These are phyloP conservation scores for Narcine bancroftii DNA, from an alignment of 2,113 vertebrate species.

Conservation along the genomic window DNA sequence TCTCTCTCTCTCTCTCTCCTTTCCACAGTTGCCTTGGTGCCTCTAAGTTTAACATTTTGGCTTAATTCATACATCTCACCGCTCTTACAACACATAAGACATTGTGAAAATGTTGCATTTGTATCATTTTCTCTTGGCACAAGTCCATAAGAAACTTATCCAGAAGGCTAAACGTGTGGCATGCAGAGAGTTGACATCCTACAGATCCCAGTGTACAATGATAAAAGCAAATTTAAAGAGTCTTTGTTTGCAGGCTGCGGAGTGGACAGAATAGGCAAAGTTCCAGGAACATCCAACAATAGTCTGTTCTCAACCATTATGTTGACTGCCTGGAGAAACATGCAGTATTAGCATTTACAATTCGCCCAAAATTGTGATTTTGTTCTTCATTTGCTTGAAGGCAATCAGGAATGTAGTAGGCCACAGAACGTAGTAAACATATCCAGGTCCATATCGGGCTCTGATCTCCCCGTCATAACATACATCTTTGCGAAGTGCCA, in stretches of 20 bases:
- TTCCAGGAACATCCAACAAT: slow-evolving; percentile 1
- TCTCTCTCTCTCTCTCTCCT: no score
- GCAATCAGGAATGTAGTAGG: no score
- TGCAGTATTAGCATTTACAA: not conserved
- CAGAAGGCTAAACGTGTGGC: not conserved
- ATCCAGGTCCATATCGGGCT: no score
- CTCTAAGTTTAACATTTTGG: not conserved
- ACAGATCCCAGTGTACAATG: not conserved
- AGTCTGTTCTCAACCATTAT: not conserved
- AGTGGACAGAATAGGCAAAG: not conserved
- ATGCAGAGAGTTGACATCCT: not conserved
- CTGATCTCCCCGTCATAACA: no score
- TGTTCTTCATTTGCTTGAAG: not conserved
- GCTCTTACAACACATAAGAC: not conserved
- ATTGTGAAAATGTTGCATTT: not conserved
- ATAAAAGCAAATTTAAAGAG: not conserved
- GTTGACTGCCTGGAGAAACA: not conserved
- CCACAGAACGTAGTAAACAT: no score
- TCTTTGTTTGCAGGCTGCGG: not conserved
- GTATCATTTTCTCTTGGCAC: not conserved
- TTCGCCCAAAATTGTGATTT: not conserved
- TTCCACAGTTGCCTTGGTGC: not conserved
- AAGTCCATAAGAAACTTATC: not conserved
- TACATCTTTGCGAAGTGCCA: no score
- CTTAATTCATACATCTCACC: not conserved